Percentiles rank a stretch among this genome's conserved stretches.
These are phyloP conservation scores for Corvus cornix DNA, from an alignment of 2,113 vertebrate genomes.

Conservation along the genomic window DNA sequence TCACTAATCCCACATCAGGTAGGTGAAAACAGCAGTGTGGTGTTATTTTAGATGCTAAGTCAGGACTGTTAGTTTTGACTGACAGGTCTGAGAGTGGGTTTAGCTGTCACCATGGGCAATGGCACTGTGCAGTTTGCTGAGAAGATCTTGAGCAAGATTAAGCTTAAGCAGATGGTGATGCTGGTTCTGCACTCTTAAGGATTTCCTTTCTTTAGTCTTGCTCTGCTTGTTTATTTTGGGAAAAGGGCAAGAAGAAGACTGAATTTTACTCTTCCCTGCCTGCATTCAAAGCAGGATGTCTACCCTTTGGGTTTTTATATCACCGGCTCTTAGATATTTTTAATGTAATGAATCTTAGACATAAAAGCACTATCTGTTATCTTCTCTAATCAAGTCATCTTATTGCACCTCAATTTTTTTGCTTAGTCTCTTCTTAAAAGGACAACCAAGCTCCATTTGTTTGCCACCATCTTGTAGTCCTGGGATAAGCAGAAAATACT, in stretches of 20 bases:
- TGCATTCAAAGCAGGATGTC: neutral
- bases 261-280: neutral
- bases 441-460: fast-evolving
- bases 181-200: neutral
- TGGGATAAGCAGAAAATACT: neutral
- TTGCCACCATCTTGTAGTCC: neutral
- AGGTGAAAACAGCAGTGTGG: neutral
- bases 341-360: neutral
- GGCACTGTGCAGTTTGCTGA: neutral
- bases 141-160: neutral
- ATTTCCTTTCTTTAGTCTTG: neutral
- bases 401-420: neutral
- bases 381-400: neutral
- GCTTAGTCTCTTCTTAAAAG: neutral
- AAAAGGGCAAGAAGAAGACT: neutral
- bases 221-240: neutral
- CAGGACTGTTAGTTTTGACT: neutral
- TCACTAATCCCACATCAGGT: neutral
- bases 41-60: neutral
- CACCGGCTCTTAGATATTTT: neutral
- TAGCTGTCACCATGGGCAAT: neutral
- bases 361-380: neutral
- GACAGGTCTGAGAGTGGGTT: neutral
- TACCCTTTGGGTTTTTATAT: neutral
- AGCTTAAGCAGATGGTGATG: neutral